These are phyloP conservation scores for Dendrocopos noguchii DNA, from an alignment of 2,113 vertebrate species.

Conservation along the genomic window DNA sequence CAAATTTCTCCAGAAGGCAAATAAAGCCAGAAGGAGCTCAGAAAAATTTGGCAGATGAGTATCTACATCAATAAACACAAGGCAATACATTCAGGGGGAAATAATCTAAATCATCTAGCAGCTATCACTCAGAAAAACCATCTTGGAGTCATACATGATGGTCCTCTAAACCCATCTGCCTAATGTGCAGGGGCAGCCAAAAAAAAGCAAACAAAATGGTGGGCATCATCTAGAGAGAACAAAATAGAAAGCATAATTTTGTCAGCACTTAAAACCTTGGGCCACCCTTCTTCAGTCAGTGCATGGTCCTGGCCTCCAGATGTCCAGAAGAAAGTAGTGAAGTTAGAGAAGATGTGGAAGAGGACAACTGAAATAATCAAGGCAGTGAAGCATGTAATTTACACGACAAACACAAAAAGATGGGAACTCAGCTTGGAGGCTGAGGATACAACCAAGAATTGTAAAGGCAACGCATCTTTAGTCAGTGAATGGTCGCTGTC, in stretches of 20 bases:
- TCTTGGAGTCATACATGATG: neutral
- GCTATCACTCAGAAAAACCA: neutral
- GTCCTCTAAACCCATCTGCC: neutral
- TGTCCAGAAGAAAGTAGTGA: neutral
- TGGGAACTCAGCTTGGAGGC: neutral
- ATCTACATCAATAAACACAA: neutral
- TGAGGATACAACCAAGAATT: neutral
- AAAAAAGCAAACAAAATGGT: neutral
- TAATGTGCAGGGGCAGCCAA: neutral
- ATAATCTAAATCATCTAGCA: neutral
- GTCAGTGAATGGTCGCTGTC: too few species aligned
- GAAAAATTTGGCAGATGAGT: neutral
- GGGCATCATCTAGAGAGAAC: neutral
- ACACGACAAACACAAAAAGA: neutral
- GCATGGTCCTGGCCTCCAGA: neutral
- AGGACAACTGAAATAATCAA: neutral
- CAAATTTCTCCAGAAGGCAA: neutral
- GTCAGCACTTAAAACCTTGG: neutral
- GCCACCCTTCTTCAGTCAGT: neutral
- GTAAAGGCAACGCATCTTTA: neutral
- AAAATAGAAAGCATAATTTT: neutral
- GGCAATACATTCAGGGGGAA: neutral
- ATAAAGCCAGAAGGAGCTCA: neutral
- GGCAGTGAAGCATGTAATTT: neutral
- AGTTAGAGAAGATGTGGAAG: neutral